Evolutionary conservation across 2,797 vertebrate genomes (phyloP).

Genomic region (Mus caroli): DNA sequence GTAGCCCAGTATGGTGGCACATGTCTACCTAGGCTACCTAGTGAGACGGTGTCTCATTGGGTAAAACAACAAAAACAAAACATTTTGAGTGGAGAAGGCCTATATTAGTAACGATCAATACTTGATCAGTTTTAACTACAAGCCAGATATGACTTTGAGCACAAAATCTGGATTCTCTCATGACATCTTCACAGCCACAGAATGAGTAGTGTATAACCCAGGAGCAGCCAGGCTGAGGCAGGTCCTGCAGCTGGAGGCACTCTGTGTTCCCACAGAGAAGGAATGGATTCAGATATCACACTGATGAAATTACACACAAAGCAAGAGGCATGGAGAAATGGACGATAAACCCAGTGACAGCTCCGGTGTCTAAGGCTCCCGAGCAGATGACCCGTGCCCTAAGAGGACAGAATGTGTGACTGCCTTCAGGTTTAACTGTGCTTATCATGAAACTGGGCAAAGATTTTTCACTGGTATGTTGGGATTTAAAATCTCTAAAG

Average conservation of each 20-base stretch:
- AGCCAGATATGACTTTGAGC: background rate
- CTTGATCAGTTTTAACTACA: constrained; percentile 12
- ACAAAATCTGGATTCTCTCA: background rate
- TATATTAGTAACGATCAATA: background rate
- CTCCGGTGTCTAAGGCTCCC: background rate
- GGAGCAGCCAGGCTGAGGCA: background rate
- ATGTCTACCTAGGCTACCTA: background rate
- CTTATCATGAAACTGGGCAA: background rate
- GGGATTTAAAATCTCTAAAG: background rate
- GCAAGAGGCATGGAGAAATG: background rate
- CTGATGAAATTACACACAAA: background rate
- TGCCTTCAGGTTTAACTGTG: background rate
- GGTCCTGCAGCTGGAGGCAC: background rate
- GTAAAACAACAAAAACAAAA: background rate
- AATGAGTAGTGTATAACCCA: background rate
- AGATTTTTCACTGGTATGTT: too few species aligned
- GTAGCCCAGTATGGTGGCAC: background rate
- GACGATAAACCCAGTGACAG: background rate
- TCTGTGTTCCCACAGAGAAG: background rate
- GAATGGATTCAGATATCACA: constrained; percentile 11
- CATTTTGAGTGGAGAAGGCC: constrained; percentile 1
- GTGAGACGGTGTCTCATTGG: background rate
- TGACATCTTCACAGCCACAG: constrained; percentile 47
- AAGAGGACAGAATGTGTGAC: background rate
- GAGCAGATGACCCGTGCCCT: background rate